Base-by-base conservation (phyloP, 2,888 invertebrate genomes). In the Apamea monoglypha region DNA sequence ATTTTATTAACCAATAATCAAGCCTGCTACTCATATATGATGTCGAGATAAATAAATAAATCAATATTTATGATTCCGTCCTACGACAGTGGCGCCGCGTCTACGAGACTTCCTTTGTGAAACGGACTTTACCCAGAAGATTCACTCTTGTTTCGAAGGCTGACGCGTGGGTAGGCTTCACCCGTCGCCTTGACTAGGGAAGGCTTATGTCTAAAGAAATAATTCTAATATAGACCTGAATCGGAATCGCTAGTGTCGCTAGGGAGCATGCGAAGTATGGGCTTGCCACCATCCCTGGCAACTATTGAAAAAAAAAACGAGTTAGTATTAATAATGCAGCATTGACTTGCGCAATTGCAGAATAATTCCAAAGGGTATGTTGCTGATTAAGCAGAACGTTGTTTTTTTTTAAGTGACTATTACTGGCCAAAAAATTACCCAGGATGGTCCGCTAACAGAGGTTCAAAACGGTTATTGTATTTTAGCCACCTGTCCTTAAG, bases 201-300 rank as follows among this genome's bases (percentile, higher is more conserved):
- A 36, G 61, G 8, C 32, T 29, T 61, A 29, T 16, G 61, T 61
- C 29, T 29, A 36, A 64, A 12, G 36, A 32, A 32, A 63, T 10
- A 63, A 32, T 63, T 32, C 12, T 36, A 25, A 18, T 47, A 76
- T 47, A 29, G 16, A 67, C 77, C 77, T 67, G 67, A 21, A 25
- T 79, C 7, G 0, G n/a, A 32, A 12, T 67, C n/a, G 3, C 1
- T 2, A 18, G 4, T n/a, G 18, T 56, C 32, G 10, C 0, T 8
- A n/a, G 0, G 16, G 12, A 8, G 2, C n/a, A 36, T 66, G 7
- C 18, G 7, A 29, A 47, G 12, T 79, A 79, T 66, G 16, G 79
- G 53, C n/a, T 32, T 78, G 14, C n/a, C 61, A 12, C 7, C 4
- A 21, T 18, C 0, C 16, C 12, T n/a, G 32, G 1, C 4, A 66